Evolutionary conservation across 1,140 invertebrate species (phyloP), one percentile per base, ranked within the genome.

Genomic region (Drosophila lowei): DNA sequence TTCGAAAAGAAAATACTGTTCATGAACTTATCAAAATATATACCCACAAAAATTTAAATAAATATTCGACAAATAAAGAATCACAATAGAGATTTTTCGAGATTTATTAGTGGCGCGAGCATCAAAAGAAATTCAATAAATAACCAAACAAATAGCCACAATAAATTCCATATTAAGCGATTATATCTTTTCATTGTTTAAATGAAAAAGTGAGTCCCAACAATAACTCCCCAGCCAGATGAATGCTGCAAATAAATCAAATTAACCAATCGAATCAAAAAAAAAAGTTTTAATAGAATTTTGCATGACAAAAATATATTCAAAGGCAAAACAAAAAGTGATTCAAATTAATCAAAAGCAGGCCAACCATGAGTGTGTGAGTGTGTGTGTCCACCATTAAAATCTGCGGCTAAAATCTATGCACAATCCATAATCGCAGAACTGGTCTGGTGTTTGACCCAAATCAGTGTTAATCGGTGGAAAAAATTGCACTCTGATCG

Each of bases 261-360:
- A 52, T 67, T 23, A 38, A 16, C 9, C 6, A 8, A 65, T 15
- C 9, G 8, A 41, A 55, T 16, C 13, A 57, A 49, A 21, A 8
- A 13, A 47, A 25, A 49, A 52, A 57, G 41, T 15, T 56, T 6
- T 46, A 57, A 56, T 44, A 73, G 11, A 42, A 38, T 34, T 72
- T n/a, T 57, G 50, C 6, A 46, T 58, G 49, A 42, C 34, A 44
- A n/a, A 74, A 11, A 38, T 11, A 38, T 38, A 56, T n/a, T 30
- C 3, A 3, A 13, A 13, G 3, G 15, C 0, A 48, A 41, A 30
- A 50, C 21, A 48, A 67, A 16, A 49, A 56, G 43, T 56, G 34
- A 57, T 68, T 34, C n/a, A 42, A 49, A 68, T 68, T 68, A 68
- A 68, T 57, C 43, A 21, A 56, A 68, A 68, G 56, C 56, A 57